phyloP scores from a whole-genome alignment of 2,888 invertebrate species.

The Syritta pipiens region DNA sequence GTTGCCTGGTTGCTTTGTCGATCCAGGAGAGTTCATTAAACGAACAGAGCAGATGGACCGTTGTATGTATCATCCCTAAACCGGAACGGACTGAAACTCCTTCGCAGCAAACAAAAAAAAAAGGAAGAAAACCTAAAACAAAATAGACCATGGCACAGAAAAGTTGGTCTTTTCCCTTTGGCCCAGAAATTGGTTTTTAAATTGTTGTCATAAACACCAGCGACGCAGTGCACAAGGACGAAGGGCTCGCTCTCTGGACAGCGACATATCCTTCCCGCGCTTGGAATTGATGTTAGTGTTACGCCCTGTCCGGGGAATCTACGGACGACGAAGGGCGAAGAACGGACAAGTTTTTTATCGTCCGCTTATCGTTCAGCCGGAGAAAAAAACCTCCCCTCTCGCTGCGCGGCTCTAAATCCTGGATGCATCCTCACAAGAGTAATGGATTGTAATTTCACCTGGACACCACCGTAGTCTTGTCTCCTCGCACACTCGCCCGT shows the following conservation, averaged over 20 bases:
- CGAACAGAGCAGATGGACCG: slow-evolving; percentile 14
- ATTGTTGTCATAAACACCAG: slow-evolving; percentile 31
- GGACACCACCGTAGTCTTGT: slow-evolving; percentile 13
- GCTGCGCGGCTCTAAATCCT: slow-evolving; percentile 3
- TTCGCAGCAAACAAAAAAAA: no score
- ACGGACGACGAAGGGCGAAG: not conserved
- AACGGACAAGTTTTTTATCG: slow-evolving; percentile 9
- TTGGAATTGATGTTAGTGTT: slow-evolving; percentile 37
- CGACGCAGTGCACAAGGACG: slow-evolving; percentile 5
- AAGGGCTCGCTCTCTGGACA: slow-evolving; percentile 8
- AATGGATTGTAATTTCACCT: slow-evolving; percentile 53
- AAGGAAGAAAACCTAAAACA: not conserved
- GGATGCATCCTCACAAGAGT: slow-evolving; percentile 8
- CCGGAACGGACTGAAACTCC: not conserved
- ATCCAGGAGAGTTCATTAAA: slow-evolving; percentile 26
- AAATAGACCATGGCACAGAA: slow-evolving; percentile 4
- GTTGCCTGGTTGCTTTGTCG: not conserved
- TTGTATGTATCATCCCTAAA: not conserved
- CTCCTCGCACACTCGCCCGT: not conserved
- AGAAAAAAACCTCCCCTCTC: not conserved
- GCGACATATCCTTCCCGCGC: slow-evolving; percentile 22
- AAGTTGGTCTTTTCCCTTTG: slow-evolving; percentile 6
- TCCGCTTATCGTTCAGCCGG: slow-evolving; percentile 29
- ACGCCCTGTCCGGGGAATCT: not conserved
- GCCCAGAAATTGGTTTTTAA: slow-evolving; percentile 42